A percentile compares a stretch with the other conserved stretches of the same genome.
phyloP scores from a whole-genome alignment of 1,140 invertebrate species.

The Bombus superbus region DNA sequence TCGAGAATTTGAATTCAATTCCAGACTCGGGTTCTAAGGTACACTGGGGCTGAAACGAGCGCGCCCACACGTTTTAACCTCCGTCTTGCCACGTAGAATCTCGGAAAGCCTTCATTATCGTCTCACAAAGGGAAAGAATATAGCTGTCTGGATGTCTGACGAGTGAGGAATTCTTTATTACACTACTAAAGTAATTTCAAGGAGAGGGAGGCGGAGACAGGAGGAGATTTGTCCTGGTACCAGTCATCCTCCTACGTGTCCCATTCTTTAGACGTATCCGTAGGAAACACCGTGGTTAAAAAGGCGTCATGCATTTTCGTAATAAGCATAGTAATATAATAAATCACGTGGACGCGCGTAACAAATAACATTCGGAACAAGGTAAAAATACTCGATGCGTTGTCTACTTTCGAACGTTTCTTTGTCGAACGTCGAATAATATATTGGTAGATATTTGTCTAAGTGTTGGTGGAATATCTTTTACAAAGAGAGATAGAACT shows the following conservation, averaged over 20 bases:
- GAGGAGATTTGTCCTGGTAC: neutral
- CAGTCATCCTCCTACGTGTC: neutral
- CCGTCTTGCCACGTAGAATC: conserved; percentile 62
- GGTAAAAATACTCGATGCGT: too few species aligned
- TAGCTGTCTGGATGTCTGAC: conserved; percentile 43
- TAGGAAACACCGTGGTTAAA: neutral
- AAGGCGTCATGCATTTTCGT: too few species aligned
- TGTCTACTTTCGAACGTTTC: too few species aligned
- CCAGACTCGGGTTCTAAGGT: conserved; percentile 29
- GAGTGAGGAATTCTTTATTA: conserved; percentile 50
- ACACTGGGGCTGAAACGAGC: conserved; percentile 32
- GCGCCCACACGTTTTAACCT: conserved; percentile 44
- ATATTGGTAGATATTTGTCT: too few species aligned
- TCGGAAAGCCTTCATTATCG: conserved; percentile 53
- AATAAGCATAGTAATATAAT: too few species aligned
- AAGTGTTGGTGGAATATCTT: neutral
- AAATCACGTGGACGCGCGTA: neutral
- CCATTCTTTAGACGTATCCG: neutral
- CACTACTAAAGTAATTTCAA: conserved; percentile 26
- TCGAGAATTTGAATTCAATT: conserved; percentile 78
- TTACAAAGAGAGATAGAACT: neutral
- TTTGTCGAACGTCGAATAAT: too few species aligned
- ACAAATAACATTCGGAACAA: neutral
- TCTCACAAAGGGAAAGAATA: conserved; percentile 46
- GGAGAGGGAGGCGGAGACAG: neutral